Conservation (phyloP, 2,888 invertebrate genomes). For the Acrobasis suavella region DNA sequence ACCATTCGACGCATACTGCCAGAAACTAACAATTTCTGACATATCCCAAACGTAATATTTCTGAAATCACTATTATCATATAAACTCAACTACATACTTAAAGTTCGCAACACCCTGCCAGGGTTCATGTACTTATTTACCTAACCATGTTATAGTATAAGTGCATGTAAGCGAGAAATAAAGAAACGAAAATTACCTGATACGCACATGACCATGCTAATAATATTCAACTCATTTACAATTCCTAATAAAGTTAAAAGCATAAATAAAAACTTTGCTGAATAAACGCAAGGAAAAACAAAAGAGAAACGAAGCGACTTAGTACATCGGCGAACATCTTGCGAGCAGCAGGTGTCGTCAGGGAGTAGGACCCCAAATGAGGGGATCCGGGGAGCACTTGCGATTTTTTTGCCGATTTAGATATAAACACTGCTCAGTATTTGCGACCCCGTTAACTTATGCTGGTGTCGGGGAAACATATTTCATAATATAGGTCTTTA, state of each 20-base stretch:
- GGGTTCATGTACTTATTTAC: too few species aligned
- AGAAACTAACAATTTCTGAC: too few species aligned
- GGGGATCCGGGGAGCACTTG: slow-evolving; percentile 36
- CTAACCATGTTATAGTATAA: too few species aligned
- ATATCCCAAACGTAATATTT: too few species aligned
- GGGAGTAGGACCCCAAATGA: slow-evolving; percentile 41
- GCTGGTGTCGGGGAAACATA: slow-evolving; percentile 1
- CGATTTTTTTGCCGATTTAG: slow-evolving; percentile 68
- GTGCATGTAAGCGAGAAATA: too few species aligned
- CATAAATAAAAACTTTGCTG: slow-evolving; percentile 16
- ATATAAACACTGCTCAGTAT: slow-evolving; percentile 61
- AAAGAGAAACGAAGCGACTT: slow-evolving; percentile 46
- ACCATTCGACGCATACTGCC: too few species aligned
- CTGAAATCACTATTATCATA: too few species aligned
- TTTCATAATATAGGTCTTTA: background rate
- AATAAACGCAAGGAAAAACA: slow-evolving; percentile 23
- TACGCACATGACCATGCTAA: too few species aligned
- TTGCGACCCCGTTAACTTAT: slow-evolving; percentile 42
- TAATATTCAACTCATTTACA: background rate
- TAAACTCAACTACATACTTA: too few species aligned
- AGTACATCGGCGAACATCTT: slow-evolving; percentile 55
- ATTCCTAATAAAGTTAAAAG: background rate
- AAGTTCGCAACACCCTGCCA: too few species aligned
- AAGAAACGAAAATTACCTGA: background rate
- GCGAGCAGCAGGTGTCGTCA: slow-evolving; percentile 56